Evolutionary conservation across 2,797 vertebrate genomes (phyloP).

Genomic region (Rhynchotus rufescens): DNA sequence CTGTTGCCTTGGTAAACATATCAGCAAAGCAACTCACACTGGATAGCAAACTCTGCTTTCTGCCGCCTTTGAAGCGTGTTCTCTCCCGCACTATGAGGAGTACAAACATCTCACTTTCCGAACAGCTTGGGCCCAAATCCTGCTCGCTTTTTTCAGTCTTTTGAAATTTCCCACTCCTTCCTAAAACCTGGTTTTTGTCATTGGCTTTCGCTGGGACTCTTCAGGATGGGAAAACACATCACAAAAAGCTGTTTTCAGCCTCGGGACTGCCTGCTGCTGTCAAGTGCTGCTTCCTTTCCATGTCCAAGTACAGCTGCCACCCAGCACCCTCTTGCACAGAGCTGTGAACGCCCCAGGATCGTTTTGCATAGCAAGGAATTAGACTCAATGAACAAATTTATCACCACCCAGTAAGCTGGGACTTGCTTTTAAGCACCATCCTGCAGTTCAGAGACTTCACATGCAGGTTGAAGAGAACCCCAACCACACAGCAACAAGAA

Average conservation of each 20-base stretch:
- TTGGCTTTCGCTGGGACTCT: background rate
- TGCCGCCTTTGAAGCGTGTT: background rate
- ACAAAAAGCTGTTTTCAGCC: background rate
- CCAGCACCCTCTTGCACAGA: background rate
- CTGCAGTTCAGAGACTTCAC: background rate
- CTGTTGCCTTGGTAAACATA: background rate
- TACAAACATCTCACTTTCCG: background rate
- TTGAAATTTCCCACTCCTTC: background rate
- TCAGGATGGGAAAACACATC: background rate
- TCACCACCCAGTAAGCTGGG: background rate
- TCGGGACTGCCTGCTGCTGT: background rate
- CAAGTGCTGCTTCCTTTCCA: background rate
- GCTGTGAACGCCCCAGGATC: rapidly evolving
- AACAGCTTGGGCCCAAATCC: background rate
- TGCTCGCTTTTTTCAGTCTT: background rate
- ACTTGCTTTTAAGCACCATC: background rate
- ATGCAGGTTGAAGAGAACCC: background rate
- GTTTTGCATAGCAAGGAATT: background rate
- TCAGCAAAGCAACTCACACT: background rate
- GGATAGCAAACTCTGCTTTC: background rate
- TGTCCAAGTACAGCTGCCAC: background rate
- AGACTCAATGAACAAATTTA: background rate
- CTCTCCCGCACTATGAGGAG: background rate
- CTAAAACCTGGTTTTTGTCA: background rate
- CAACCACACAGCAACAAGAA: background rate